phyloP scores from a whole-genome alignment of 2,888 invertebrate species.

The Hydraecia micacea region DNA sequence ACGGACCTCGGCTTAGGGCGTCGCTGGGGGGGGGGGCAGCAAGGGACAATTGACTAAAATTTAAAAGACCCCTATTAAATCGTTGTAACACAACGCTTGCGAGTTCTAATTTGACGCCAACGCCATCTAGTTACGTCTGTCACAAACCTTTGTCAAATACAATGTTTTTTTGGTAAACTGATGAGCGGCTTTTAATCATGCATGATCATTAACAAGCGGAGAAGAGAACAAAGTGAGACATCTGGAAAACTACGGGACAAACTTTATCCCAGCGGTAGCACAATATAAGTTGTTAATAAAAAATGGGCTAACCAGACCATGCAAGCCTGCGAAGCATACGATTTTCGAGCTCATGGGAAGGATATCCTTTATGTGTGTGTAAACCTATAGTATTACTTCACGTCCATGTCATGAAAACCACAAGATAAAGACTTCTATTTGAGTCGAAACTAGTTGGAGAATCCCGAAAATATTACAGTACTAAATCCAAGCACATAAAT shows the following conservation, averaged over 20 bases:
- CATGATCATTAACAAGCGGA: too few relatives aligned
- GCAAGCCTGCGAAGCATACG: neutral
- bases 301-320: neutral
- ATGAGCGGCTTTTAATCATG: too few relatives aligned
- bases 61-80: too few relatives aligned
- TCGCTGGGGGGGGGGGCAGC: too few relatives aligned
- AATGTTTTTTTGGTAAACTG: too few relatives aligned
- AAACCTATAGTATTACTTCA: neutral
- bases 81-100: too few relatives aligned
- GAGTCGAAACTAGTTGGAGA: neutral
- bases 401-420: neutral
- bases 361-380: neutral
- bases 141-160: too few relatives aligned
- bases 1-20: too few relatives aligned
- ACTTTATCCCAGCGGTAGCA: neutral
- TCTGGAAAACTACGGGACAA: neutral
- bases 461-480: slow-evolving; percentile 7
- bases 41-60: too few relatives aligned
- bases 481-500: slow-evolving; percentile 25
- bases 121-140: too few relatives aligned
- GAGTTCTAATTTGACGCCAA: too few relatives aligned
- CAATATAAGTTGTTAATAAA: neutral
- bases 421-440: slow-evolving; percentile 6
- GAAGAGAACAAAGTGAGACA: neutral
- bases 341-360: neutral